phyloP scores from a whole-genome alignment of 2,797 vertebrate species.

The Fistularia commersonii region DNA sequence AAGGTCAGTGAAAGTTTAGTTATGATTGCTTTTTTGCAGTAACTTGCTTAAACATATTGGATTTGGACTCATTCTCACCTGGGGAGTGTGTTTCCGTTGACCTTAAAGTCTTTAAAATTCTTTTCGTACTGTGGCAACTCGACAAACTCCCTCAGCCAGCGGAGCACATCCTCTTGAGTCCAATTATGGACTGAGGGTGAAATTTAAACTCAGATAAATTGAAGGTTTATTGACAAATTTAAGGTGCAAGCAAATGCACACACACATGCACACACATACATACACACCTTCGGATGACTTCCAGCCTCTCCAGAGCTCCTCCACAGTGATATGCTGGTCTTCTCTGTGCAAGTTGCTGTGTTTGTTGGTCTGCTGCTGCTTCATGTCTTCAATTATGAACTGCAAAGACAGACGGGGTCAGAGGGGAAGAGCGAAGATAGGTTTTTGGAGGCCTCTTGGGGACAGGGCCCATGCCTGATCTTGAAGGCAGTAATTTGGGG shows the following conservation, averaged over 20 bases:
- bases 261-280: conserved; percentile 4
- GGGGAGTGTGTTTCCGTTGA: conserved; percentile 94
- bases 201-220: conserved; percentile 10
- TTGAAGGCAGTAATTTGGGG: neutral
- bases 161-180: conserved; percentile 91
- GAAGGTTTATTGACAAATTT: neutral
- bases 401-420: conserved; percentile 36
- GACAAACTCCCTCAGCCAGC: conserved; percentile 94
- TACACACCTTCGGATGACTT: conserved; percentile 91
- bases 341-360: conserved; percentile 93
- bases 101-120: conserved; percentile 90
- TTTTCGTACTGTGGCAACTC: conserved; percentile 97
- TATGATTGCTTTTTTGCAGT: conserved; percentile 8
- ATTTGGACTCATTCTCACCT: conserved; percentile 72
- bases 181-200: conserved; percentile 90
- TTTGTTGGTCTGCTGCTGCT: conserved; percentile 90
- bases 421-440: neutral
- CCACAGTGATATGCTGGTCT: conserved; percentile 97
- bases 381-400: conserved; percentile 98
- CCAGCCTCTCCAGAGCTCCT: conserved; percentile 96
- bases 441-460: no score
- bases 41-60: neutral
- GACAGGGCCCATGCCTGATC: neutral
- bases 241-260: conserved; percentile 3
- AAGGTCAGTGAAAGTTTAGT: neutral